Evolutionary conservation across 2,888 invertebrate species (phyloP).

Genomic region (Petrolisthes cinctipes): DNA sequence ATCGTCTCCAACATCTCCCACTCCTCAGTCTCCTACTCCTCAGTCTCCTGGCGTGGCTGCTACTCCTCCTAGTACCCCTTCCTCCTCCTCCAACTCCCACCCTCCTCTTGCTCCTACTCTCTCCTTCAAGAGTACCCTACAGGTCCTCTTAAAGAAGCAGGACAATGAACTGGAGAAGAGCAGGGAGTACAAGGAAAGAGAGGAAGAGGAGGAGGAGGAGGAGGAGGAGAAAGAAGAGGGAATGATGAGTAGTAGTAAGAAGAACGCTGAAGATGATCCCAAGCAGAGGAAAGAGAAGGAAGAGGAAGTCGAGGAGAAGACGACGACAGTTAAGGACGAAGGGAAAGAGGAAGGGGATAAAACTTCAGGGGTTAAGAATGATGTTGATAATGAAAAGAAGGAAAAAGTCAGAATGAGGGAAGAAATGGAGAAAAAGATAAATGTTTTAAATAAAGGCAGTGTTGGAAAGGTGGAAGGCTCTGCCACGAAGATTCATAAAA

Average conservation of each 20-base stretch:
- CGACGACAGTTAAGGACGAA: background rate
- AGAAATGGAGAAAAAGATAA: background rate
- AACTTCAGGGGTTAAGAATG: background rate
- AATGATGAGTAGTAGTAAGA: background rate
- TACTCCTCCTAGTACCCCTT: background rate
- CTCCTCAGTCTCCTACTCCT: background rate
- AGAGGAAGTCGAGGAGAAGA: background rate
- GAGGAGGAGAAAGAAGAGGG: background rate
- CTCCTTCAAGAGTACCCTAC: constrained; percentile 23
- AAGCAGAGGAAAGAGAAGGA: background rate
- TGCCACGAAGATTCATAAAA: no score
- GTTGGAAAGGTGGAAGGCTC: no score
- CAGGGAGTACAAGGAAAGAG: constrained; percentile 1
- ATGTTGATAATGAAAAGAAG: background rate
- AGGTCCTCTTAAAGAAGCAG: constrained; percentile 23
- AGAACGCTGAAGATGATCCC: no score
- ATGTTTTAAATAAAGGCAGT: background rate
- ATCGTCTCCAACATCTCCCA: background rate
- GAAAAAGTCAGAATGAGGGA: background rate
- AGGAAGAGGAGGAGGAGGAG: constrained; percentile 4
- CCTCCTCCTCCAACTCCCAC: background rate
- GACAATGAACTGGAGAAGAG: constrained; percentile 31
- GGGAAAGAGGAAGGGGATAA: background rate
- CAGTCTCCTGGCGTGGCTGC: no score
- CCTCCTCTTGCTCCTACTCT: background rate